Evolutionary conservation across 2,888 invertebrate species (phyloP).

Genomic region (Chorisops tibialis): DNA sequence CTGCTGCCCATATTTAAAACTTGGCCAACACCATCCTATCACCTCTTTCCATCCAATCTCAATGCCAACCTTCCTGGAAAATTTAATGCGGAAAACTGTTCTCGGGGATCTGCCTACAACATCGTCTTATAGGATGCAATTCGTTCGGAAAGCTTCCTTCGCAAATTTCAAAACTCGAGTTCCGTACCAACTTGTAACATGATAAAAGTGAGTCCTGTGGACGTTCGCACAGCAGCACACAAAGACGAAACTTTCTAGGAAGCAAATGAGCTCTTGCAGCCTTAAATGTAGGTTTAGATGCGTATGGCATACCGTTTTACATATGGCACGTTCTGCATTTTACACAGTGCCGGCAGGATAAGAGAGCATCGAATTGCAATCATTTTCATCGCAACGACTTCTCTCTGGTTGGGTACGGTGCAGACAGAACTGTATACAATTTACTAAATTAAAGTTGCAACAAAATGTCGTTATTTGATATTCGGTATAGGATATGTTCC

Average conservation of each 20-base stretch:
- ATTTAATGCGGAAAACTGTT: constrained; percentile 16
- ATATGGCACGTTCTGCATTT: constrained; percentile 4
- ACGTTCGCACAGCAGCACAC: constrained; percentile 6
- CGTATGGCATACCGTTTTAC: constrained; percentile 19
- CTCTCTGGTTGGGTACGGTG: not conserved
- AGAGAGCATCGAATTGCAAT: constrained; percentile 3
- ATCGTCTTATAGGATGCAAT: constrained; percentile 15
- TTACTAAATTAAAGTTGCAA: constrained; percentile 7
- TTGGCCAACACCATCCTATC: not conserved
- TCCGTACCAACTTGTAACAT: constrained; percentile 20
- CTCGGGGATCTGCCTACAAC: constrained; percentile 5
- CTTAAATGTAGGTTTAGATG: constrained; percentile 13
- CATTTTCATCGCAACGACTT: not conserved
- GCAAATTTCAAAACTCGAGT: not conserved
- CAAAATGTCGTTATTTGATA: constrained; percentile 24
- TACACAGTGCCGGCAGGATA: constrained; percentile 18
- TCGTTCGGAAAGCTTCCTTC: constrained; percentile 10
- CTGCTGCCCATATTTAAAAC: not conserved
- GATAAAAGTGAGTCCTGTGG: constrained; percentile 27
- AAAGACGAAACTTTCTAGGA: constrained; percentile 30
- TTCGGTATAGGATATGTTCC: not conserved
- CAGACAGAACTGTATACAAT: constrained; percentile 5
- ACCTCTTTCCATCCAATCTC: not conserved
- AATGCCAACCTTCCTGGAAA: not conserved
- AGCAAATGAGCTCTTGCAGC: constrained; percentile 30